Evolutionary conservation across 2,113 vertebrate species (phyloP).

Genomic region (Pyrgilauda ruficollis): DNA sequence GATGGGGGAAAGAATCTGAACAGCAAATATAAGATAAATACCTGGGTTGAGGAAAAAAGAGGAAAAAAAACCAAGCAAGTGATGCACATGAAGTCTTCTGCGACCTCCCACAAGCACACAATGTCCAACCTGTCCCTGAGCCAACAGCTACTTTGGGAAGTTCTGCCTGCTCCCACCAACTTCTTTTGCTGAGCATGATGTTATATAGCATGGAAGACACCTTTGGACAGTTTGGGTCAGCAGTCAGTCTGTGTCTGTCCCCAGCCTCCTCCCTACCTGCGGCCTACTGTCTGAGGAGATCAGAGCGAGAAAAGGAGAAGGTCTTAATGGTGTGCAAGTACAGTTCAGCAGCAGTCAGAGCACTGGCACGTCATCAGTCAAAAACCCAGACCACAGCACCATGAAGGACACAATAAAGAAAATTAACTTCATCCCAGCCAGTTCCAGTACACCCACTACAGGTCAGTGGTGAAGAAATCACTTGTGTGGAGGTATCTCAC

Average conservation of each 20-base stretch:
- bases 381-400: not conserved
- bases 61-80: not conserved
- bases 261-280: accelerated
- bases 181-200: not conserved
- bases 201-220: not conserved
- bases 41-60: not conserved
- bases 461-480: not conserved
- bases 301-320: not conserved
- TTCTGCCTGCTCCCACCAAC: not conserved
- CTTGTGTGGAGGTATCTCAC: not conserved
- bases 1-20: not conserved
- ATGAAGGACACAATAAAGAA: not conserved
- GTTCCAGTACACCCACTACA: accelerated
- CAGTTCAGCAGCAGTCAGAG: not conserved
- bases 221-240: not conserved
- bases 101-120: not conserved
- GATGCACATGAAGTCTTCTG: not conserved
- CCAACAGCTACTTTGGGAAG: not conserved
- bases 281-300: not conserved
- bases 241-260: not conserved
- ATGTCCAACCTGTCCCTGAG: not conserved
- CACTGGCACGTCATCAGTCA: not conserved
- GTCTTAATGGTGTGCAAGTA: not conserved
- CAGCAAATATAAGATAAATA: not conserved
- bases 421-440: not conserved